Conservation (phyloP, 2,888 invertebrate species). For the Calliphora vomitoria region DNA sequence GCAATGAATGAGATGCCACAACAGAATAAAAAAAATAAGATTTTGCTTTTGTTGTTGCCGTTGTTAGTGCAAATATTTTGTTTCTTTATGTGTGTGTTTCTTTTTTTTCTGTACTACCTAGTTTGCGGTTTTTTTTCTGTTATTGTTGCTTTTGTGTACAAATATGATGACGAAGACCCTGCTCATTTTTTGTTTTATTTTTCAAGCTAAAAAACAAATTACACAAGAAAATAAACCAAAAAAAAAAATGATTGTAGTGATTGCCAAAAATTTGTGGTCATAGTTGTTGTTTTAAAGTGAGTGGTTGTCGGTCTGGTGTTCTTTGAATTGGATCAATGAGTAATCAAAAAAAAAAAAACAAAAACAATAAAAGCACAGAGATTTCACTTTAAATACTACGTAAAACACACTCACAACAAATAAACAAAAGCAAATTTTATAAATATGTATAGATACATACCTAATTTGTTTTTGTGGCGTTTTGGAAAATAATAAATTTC, state of each 20-base stretch:
- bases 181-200: not conserved
- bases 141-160: not conserved
- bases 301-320: constrained; percentile 23
- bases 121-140: constrained; percentile 13
- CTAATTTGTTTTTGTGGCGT: no score
- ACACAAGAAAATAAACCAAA: constrained; percentile 16
- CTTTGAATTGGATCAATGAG: constrained; percentile 51
- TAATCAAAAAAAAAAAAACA: constrained; percentile 45
- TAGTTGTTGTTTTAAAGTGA: constrained; percentile 28
- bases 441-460: not conserved
- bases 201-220: constrained; percentile 19
- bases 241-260: constrained; percentile 25
- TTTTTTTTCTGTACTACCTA: not conserved
- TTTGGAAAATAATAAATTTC: no score
- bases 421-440: constrained; percentile 13
- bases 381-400: constrained; percentile 51
- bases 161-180: constrained; percentile 47
- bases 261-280: constrained; percentile 34
- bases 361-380: constrained; percentile 27
- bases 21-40: constrained; percentile 35
- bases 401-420: not conserved
- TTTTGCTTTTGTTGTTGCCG: constrained; percentile 4
- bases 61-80: constrained; percentile 14
- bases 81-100: not conserved
- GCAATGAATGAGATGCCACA: constrained; percentile 64